Evolutionary conservation across 2,797 vertebrate genomes (phyloP).

Genomic region (Pipistrellus kuhlii): DNA sequence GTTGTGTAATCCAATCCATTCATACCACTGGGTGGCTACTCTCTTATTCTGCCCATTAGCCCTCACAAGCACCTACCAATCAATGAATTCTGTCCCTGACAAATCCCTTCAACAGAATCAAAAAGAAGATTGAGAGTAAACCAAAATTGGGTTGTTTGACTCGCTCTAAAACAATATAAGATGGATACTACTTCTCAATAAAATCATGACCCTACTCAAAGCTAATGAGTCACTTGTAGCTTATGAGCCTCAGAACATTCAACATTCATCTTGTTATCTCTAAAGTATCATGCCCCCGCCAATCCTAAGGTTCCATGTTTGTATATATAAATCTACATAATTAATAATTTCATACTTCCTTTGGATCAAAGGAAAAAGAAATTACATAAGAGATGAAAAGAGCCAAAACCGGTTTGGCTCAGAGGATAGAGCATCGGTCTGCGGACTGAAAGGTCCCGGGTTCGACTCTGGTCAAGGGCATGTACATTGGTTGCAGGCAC

Average conservation of each 20-base stretch:
- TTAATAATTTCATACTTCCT: background rate
- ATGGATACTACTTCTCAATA: background rate
- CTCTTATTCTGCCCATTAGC: background rate
- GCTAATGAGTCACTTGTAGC: background rate
- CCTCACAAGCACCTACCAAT: background rate
- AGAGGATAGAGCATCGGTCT: no score
- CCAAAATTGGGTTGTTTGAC: background rate
- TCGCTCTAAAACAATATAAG: background rate
- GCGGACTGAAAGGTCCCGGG: no score
- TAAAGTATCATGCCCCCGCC: background rate
- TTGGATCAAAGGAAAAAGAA: background rate
- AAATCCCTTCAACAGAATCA: slow-evolving; percentile 17
- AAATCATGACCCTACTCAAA: background rate
- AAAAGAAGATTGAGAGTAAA: background rate
- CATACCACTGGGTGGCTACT: background rate
- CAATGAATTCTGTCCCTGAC: background rate
- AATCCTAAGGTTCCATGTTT: slow-evolving; percentile 5
- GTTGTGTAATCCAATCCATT: background rate
- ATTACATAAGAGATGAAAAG: background rate
- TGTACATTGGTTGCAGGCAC: no score
- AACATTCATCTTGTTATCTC: background rate
- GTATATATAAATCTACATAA: background rate
- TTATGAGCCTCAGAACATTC: background rate
- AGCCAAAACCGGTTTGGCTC: background rate
- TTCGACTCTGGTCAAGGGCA: no score